Evolutionary conservation across 1,140 invertebrate species (phyloP).

Genomic region (Popillia japonica): DNA sequence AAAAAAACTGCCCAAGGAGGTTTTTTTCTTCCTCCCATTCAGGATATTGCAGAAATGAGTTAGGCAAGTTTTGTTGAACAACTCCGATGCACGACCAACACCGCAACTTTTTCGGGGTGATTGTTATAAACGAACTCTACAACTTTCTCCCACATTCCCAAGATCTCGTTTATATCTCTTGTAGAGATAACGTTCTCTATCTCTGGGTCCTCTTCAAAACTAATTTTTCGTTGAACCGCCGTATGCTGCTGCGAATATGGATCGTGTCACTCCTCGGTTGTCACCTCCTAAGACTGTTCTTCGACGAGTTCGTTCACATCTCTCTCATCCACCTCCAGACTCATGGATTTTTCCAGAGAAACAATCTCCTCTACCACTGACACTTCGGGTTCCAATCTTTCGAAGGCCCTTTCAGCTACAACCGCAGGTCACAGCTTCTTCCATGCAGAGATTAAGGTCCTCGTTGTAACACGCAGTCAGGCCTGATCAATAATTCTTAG

Average conservation of each 20-base stretch:
- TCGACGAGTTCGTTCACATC: slow-evolving; percentile 52
- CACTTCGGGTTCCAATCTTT: slow-evolving; percentile 47
- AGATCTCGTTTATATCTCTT: slow-evolving; percentile 47
- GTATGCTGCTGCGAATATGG: slow-evolving; percentile 44
- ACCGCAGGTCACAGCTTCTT: slow-evolving; percentile 53
- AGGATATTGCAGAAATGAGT: slow-evolving; percentile 52
- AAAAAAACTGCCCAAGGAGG: slow-evolving; percentile 47
- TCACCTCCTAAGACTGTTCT: slow-evolving; percentile 51
- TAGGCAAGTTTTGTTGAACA: slow-evolving; percentile 51
- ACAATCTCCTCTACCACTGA: slow-evolving; percentile 55
- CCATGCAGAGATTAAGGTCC: slow-evolving; percentile 52
- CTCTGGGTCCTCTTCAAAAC: slow-evolving; percentile 44
- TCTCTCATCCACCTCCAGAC: slow-evolving; percentile 50
- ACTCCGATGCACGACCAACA: slow-evolving; percentile 50
- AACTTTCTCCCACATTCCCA: slow-evolving; percentile 45
- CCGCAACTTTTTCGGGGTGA: slow-evolving; percentile 51
- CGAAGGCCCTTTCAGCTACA: slow-evolving; percentile 47
- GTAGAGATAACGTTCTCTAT: slow-evolving; percentile 45
- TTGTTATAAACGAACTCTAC: slow-evolving; percentile 45
- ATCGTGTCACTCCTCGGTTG: slow-evolving; percentile 47
- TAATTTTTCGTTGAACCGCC: slow-evolving; percentile 45
- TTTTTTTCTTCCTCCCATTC: slow-evolving; percentile 51
- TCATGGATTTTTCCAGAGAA: slow-evolving; percentile 51
- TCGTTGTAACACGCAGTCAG: slow-evolving; percentile 48
- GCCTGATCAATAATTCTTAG: slow-evolving; percentile 54